Percentiles rank a stretch among this genome's conserved stretches.
These are phyloP conservation scores for Cremastinae sp. DNA, from an alignment of 2,888 invertebrate species.

Conservation along the genomic window DNA sequence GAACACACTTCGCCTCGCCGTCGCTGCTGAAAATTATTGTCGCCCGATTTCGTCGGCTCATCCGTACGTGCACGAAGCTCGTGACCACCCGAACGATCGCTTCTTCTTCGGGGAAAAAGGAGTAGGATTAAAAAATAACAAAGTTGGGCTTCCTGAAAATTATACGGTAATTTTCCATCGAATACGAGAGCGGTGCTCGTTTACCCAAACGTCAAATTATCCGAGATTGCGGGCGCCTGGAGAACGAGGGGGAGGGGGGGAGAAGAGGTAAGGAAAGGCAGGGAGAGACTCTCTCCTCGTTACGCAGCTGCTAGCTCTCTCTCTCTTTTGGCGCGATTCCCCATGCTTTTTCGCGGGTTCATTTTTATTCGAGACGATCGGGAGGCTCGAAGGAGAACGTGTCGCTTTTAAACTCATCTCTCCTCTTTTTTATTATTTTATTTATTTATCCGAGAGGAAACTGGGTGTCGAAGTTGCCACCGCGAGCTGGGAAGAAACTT, in stretches of 20 bases:
- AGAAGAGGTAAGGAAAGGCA: too few species aligned
- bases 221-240: slow-evolving; percentile 39
- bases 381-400: slow-evolving; percentile 9
- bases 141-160: slow-evolving; percentile 53
- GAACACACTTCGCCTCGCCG: too few species aligned
- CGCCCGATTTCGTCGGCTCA: too few species aligned
- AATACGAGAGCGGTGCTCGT: slow-evolving; percentile 37
- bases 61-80: not conserved
- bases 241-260: not conserved
- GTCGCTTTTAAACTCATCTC: slow-evolving; percentile 21
- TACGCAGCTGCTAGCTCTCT: slow-evolving; percentile 26
- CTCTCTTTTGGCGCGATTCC: not conserved
- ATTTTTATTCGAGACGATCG: slow-evolving; percentile 40
- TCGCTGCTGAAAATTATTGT: too few species aligned
- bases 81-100: slow-evolving; percentile 9
- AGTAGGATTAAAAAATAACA: slow-evolving; percentile 16
- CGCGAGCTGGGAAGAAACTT: slow-evolving; percentile 27
- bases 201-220: slow-evolving; percentile 56
- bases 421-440: slow-evolving; percentile 27
- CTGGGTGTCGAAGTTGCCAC: slow-evolving; percentile 42
- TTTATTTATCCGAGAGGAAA: slow-evolving; percentile 16
- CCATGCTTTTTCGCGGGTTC: slow-evolving; percentile 15
- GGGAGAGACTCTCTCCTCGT: slow-evolving; percentile 50
- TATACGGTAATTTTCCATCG: slow-evolving; percentile 49
- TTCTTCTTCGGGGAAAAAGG: not conserved